phyloP scores from a whole-genome alignment of 2,888 invertebrate species.

The Nomada fabriciana region DNA sequence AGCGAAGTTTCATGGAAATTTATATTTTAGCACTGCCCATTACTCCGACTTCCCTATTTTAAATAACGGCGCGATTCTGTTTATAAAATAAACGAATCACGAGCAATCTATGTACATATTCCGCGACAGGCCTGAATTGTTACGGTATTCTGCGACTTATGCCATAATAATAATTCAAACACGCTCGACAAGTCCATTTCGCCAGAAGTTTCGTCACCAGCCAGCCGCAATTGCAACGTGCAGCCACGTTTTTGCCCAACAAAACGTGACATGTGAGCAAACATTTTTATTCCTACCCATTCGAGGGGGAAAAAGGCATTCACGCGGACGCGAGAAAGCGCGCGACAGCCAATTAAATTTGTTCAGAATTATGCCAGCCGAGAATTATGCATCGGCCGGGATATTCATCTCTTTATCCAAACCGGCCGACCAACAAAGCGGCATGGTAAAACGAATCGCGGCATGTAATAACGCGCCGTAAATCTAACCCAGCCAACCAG shows the following conservation, averaged over 20 bases:
- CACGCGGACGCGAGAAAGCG: constrained; percentile 32
- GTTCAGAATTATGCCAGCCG: constrained; percentile 33
- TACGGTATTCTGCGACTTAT: too few relatives aligned
- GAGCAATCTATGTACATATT: too few relatives aligned
- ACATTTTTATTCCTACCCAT: neutral
- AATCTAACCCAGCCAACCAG: constrained; percentile 38
- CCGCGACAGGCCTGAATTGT: too few relatives aligned
- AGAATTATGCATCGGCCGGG: constrained; percentile 53
- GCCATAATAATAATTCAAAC: constrained; percentile 27
- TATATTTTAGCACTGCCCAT: too few relatives aligned
- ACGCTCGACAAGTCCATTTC: constrained; percentile 15
- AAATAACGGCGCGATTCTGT: too few relatives aligned
- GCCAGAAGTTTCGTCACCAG: constrained; percentile 14
- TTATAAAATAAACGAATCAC: too few relatives aligned
- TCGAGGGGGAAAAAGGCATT: neutral
- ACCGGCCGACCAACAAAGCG: constrained; percentile 55
- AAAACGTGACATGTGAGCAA: neutral
- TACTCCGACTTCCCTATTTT: too few relatives aligned
- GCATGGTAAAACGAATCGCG: constrained; percentile 57
- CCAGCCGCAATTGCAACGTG: constrained; percentile 24
- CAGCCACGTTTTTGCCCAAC: neutral
- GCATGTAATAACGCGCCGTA: constrained; percentile 57
- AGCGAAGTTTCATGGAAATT: too few relatives aligned
- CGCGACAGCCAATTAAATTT: constrained; percentile 55
- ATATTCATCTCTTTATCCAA: constrained; percentile 56